phyloP scores from a whole-genome alignment of 2,113 vertebrate genomes.

The Ophthalmotilapia sp. region DNA sequence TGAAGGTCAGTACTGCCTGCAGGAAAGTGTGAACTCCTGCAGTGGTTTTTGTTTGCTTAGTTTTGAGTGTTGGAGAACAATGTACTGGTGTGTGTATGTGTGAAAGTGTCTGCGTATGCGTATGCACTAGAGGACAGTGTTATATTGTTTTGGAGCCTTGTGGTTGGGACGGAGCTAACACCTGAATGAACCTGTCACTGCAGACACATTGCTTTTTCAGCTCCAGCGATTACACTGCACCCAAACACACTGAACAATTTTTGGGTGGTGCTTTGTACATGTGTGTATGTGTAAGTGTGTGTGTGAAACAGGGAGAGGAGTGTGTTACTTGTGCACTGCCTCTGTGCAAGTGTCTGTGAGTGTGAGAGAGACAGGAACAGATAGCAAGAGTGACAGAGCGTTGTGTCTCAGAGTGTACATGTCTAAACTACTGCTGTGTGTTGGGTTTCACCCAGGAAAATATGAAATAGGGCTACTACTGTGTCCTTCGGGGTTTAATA shows the following conservation, averaged over 20 bases:
- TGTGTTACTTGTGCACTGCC: slow-evolving; percentile 21
- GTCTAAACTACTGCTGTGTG: slow-evolving; percentile 12
- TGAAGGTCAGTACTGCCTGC: neutral
- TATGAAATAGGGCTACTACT: slow-evolving; percentile 18
- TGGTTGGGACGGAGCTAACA: slow-evolving; percentile 57
- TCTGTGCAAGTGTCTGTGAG: slow-evolving; percentile 4
- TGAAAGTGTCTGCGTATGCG: neutral
- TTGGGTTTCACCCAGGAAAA: slow-evolving; percentile 27
- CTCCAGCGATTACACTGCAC: slow-evolving; percentile 63
- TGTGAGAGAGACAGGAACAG: slow-evolving; percentile 33
- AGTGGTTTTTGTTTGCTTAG: neutral
- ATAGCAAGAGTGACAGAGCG: slow-evolving; percentile 30
- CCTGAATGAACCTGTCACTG: slow-evolving; percentile 73
- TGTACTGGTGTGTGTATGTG: neutral
- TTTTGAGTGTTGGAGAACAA: neutral
- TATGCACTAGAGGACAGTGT: slow-evolving; percentile 47
- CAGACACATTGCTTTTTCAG: slow-evolving; percentile 71
- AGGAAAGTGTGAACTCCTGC: neutral
- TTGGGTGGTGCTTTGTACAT: slow-evolving; percentile 8
- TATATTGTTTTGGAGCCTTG: slow-evolving; percentile 61
- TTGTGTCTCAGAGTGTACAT: slow-evolving; percentile 23
- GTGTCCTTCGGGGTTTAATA: slow-evolving; percentile 40
- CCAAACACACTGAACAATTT: slow-evolving; percentile 47
- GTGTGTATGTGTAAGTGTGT: neutral
- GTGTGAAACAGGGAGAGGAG: neutral